A percentile compares a stretch with the other conserved stretches of the same genome.
phyloP scores from a whole-genome alignment of 2,113 vertebrate species.

The Dipodomys spectabilis region DNA sequence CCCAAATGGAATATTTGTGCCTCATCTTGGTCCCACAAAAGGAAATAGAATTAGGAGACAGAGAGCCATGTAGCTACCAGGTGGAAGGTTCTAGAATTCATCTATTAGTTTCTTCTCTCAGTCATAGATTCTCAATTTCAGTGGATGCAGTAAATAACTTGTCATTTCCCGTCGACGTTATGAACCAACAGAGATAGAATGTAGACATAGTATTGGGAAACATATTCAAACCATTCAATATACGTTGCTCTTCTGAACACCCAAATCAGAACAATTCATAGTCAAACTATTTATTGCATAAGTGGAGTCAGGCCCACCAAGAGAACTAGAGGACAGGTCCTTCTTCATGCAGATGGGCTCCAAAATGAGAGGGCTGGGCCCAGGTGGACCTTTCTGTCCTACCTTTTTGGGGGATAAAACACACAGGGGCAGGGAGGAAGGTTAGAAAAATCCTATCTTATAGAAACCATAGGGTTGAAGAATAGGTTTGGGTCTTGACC shows the following conservation, averaged over 20 bases:
- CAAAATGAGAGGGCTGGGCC: neutral
- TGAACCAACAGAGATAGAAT: neutral
- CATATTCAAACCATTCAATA: too few species aligned
- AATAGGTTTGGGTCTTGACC: neutral
- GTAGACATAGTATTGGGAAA: neutral
- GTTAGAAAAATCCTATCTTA: neutral
- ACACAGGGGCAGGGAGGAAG: neutral
- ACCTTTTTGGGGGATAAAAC: neutral
- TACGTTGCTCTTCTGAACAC: neutral
- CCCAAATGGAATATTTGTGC: neutral
- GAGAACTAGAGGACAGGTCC: neutral
- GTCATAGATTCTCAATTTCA: neutral
- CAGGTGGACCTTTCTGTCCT: neutral
- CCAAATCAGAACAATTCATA: neutral
- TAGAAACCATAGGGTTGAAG: neutral
- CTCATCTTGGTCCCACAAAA: neutral
- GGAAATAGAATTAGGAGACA: neutral
- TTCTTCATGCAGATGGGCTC: neutral
- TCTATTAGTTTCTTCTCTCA: neutral
- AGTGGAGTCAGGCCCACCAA: neutral
- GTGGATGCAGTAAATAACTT: neutral
- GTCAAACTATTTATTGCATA: neutral
- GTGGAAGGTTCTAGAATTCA: conserved; percentile 35
- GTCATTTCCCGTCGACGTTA: neutral
- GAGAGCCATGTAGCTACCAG: neutral